These are phyloP conservation scores for Melanotaenia maccullochi DNA, from an alignment of 2,797 vertebrate species.

Conservation along the genomic window DNA sequence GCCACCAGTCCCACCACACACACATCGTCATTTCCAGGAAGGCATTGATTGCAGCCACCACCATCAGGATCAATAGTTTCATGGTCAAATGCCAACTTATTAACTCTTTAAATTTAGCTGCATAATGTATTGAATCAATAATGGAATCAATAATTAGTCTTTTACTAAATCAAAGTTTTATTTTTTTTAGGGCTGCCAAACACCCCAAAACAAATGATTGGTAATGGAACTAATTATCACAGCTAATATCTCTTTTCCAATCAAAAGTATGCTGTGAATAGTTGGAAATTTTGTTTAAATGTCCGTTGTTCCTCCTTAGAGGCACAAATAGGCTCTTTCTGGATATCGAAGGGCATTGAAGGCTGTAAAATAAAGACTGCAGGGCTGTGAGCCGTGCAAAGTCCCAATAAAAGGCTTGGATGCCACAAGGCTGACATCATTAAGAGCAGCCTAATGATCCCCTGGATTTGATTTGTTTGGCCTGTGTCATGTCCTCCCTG, in stretches of 20 bases:
- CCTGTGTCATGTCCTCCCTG: slow-evolving; percentile 24
- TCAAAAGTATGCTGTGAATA: slow-evolving; percentile 21
- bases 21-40: slow-evolving; percentile 59
- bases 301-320: slow-evolving; percentile 17
- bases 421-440: slow-evolving; percentile 66
- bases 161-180: slow-evolving; percentile 26
- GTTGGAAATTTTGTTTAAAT: slow-evolving; percentile 20
- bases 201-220: background rate
- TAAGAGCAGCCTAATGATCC: slow-evolving; percentile 66
- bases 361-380: slow-evolving; percentile 36
- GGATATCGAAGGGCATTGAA: slow-evolving; percentile 27
- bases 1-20: slow-evolving; percentile 28
- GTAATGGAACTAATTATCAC: background rate
- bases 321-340: slow-evolving; percentile 23
- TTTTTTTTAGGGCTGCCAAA: slow-evolving; percentile 38
- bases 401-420: slow-evolving; percentile 52
- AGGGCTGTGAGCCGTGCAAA: slow-evolving; percentile 43
- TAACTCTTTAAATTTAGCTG: slow-evolving; percentile 58
- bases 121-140: slow-evolving; percentile 24
- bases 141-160: slow-evolving; percentile 3
- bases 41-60: slow-evolving; percentile 60
- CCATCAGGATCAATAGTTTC: slow-evolving; percentile 62
- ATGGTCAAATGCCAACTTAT: slow-evolving; percentile 54
- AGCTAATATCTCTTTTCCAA: background rate
- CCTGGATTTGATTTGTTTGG: slow-evolving; percentile 64